Evolutionary conservation across 2,113 vertebrate species (phyloP).

Genomic region (Dissostichus mawsoni): DNA sequence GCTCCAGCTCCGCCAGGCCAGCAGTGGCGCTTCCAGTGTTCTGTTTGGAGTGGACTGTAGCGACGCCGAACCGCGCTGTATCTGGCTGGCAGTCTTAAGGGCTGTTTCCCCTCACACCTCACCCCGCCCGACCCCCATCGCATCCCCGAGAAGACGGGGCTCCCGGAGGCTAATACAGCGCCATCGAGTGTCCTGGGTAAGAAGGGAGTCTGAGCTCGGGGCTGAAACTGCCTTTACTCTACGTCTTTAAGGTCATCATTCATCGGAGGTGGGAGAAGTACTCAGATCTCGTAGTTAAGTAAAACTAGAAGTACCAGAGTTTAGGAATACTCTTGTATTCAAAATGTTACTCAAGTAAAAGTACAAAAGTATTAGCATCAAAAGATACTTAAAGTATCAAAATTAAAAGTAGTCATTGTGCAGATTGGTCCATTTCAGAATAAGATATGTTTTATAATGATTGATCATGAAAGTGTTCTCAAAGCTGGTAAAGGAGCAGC

Average conservation of each 20-base stretch:
- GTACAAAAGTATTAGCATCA: no score
- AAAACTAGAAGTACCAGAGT: no score
- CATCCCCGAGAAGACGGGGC: constrained; percentile 50
- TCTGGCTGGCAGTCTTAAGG: constrained; percentile 89
- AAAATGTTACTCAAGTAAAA: no score
- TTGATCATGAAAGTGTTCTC: no score
- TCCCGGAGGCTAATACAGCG: constrained; percentile 59
- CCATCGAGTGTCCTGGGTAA: constrained; percentile 74
- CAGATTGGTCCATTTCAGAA: no score
- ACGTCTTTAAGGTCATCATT: background rate
- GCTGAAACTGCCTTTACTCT: no score
- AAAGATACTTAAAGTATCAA: no score
- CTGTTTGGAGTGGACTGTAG: constrained; percentile 95
- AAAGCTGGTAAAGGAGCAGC: no score
- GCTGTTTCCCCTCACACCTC: constrained; percentile 57
- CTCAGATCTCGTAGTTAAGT: no score
- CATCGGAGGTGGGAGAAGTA: background rate
- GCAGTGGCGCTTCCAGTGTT: constrained; percentile 87
- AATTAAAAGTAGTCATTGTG: no score
- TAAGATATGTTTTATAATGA: no score
- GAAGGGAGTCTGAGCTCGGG: background rate
- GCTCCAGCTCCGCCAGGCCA: constrained; percentile 75
- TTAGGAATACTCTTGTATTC: no score
- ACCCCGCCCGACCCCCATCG: constrained; percentile 38
- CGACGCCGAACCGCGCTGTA: constrained; percentile 90